These are phyloP conservation scores for Mystacides longicornis DNA, from an alignment of 2,888 invertebrate species.

Conservation along the genomic window DNA sequence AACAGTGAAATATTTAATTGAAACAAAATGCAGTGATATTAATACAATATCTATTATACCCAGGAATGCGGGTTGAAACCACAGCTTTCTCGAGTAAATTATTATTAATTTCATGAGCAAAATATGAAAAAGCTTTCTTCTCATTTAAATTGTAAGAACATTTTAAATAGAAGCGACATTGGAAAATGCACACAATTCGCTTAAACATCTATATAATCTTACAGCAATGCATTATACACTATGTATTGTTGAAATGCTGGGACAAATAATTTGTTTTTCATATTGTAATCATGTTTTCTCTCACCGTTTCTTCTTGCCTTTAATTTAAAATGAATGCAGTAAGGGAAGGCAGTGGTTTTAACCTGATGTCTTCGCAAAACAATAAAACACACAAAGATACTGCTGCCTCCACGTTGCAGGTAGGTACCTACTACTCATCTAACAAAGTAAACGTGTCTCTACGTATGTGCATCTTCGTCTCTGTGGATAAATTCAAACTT, in stretches of 20 bases:
- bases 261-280: slow-evolving; percentile 1
- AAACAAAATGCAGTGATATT: background rate
- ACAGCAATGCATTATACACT: too few relatives aligned
- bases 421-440: too few relatives aligned
- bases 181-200: background rate
- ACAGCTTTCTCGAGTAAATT: background rate
- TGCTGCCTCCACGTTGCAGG: too few relatives aligned
- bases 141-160: background rate
- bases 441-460: too few relatives aligned
- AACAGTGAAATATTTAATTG: too few relatives aligned
- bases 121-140: background rate
- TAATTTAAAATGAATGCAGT: background rate
- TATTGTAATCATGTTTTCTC: slow-evolving; percentile 1
- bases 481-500: background rate
- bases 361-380: too few relatives aligned
- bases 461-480: too few relatives aligned
- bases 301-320: background rate
- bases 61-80: too few relatives aligned
- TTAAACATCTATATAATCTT: background rate
- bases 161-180: background rate
- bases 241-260: background rate
- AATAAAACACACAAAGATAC: too few relatives aligned
- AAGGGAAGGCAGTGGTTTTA: background rate
- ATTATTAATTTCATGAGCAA: background rate
- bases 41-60: background rate